Percentiles rank a stretch among this genome's conserved stretches.
These are phyloP conservation scores for Leptodactylus fuscus DNA, from an alignment of 2,113 vertebrate genomes.

Conservation along the genomic window DNA sequence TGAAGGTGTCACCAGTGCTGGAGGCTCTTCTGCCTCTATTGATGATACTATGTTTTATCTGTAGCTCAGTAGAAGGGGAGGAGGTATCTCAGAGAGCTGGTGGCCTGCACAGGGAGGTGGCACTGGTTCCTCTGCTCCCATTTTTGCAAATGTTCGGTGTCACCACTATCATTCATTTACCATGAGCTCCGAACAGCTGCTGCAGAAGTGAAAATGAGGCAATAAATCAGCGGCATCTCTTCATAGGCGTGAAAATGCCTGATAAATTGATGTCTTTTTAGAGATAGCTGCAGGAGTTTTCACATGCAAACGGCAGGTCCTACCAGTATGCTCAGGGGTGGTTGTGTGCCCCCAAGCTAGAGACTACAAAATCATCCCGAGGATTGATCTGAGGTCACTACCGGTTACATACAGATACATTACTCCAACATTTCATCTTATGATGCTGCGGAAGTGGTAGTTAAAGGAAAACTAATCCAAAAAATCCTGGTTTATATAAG, in stretches of 20 bases:
- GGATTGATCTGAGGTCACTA: slow-evolving; percentile 16
- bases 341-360: neutral
- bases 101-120: slow-evolving; percentile 71
- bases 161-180: slow-evolving; percentile 83
- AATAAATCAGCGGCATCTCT: slow-evolving; percentile 79
- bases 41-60: slow-evolving; percentile 67
- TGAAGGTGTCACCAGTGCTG: slow-evolving; percentile 73
- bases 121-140: slow-evolving; percentile 57
- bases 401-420: neutral
- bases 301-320: slow-evolving; percentile 48
- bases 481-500: neutral
- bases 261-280: slow-evolving; percentile 50
- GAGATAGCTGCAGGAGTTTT: slow-evolving; percentile 47
- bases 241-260: slow-evolving; percentile 53
- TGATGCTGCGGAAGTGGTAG: neutral
- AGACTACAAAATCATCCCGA: slow-evolving; percentile 15
- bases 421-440: neutral
- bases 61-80: slow-evolving; percentile 73
- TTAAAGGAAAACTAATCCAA: neutral
- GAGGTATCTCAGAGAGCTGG: slow-evolving; percentile 43
- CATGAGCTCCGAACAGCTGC: slow-evolving; percentile 85
- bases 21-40: slow-evolving; percentile 70
- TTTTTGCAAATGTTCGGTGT: slow-evolving; percentile 73
- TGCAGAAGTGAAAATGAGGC: slow-evolving; percentile 84
- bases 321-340: slow-evolving; percentile 15